Conservation (phyloP, 2,113 vertebrate species). For the Centrocercus urophasianus region DNA sequence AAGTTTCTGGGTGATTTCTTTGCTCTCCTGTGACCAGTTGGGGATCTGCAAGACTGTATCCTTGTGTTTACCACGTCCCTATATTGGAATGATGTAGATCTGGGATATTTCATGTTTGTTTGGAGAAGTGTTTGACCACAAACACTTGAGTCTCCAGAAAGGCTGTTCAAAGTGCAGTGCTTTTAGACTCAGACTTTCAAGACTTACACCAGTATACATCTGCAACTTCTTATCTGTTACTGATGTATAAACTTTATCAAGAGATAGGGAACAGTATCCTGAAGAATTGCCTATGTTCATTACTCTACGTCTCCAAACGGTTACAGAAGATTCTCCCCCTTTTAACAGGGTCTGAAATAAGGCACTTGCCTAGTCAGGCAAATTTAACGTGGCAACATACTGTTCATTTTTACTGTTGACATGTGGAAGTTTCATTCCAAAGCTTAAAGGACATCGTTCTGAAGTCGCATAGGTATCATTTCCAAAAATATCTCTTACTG, state of each 20-base stretch:
- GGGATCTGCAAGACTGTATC: neutral
- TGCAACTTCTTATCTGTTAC: neutral
- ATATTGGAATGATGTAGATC: neutral
- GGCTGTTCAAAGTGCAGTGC: neutral
- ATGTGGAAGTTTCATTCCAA: slow-evolving; percentile 47
- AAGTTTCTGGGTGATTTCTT: neutral
- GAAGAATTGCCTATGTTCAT: neutral
- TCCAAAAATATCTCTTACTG: slow-evolving; percentile 49
- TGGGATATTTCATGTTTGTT: neutral
- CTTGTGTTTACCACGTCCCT: neutral
- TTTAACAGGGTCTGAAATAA: neutral
- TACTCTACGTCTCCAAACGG: neutral
- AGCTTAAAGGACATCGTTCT: slow-evolving; percentile 6
- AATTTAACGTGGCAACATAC: slow-evolving; percentile 34
- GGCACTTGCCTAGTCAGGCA: neutral
- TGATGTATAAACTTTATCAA: neutral
- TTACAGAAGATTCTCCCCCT: neutral
- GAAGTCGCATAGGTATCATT: slow-evolving; percentile 25
- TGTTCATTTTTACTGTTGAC: slow-evolving; percentile 63
- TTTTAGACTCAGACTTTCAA: neutral
- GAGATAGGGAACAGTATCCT: neutral
- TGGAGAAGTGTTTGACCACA: neutral
- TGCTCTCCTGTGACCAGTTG: neutral
- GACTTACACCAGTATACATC: neutral
- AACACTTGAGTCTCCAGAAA: neutral